A percentile compares a stretch with the other conserved stretches of the same genome.
These are phyloP conservation scores for Biston stratarius DNA, from an alignment of 2,888 invertebrate genomes.

Conservation along the genomic window DNA sequence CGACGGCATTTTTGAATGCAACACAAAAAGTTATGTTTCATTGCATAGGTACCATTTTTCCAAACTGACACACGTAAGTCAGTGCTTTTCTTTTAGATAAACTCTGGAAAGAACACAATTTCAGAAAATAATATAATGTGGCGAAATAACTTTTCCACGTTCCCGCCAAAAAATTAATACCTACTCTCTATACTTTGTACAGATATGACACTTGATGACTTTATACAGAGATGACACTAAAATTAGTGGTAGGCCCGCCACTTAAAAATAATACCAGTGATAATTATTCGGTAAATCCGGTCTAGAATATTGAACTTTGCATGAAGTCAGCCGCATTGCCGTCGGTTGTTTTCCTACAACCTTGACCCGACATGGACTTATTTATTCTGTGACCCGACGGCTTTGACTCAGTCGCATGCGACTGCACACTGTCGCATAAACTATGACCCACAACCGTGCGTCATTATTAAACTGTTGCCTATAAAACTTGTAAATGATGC, in stretches of 20 bases:
- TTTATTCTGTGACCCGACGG: constrained; percentile 29
- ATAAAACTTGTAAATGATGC: not conserved
- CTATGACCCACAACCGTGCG: constrained; percentile 37
- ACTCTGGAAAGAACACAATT: no score
- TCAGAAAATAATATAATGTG: no score
- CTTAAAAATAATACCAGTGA: constrained; percentile 51
- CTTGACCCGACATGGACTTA: constrained; percentile 60
- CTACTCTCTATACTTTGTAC: not conserved
- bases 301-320: constrained; percentile 63
- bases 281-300: constrained; percentile 21
- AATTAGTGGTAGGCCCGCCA: constrained; percentile 7
- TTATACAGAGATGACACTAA: not conserved
- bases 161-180: not conserved
- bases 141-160: no score
- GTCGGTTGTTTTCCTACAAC: constrained; percentile 61
- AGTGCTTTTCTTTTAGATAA: no score
- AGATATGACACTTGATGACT: no score
- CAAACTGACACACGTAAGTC: no score
- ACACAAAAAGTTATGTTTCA: no score
- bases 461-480: constrained; percentile 24
- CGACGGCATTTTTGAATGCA: no score
- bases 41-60: no score
- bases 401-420: constrained; percentile 63
- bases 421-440: constrained; percentile 19
- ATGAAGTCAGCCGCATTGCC: constrained; percentile 65